Percentiles rank a stretch among this genome's conserved stretches.
Evolutionary conservation across 2,888 invertebrate species (phyloP).

Genomic region (Hydrotaea diabolus): DNA sequence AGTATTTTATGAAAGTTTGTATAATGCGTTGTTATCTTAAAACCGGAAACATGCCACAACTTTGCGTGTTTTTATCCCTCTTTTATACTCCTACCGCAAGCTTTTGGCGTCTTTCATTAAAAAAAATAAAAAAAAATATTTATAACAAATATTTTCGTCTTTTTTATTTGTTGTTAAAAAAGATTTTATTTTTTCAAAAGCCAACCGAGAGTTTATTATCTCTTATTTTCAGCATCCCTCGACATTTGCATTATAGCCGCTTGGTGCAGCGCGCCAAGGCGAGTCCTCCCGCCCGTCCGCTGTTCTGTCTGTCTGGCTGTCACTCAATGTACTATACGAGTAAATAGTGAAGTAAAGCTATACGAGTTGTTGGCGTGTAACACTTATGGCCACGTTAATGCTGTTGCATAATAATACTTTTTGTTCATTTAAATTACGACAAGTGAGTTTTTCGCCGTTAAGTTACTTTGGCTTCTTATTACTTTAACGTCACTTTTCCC

Average conservation of each 20-base stretch:
- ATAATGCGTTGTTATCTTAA: slow-evolving; percentile 34
- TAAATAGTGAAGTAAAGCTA: background rate
- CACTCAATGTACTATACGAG: background rate
- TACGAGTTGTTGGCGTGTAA: background rate
- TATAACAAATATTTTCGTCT: background rate
- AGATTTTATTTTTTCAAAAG: background rate
- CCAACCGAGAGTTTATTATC: slow-evolving; percentile 1
- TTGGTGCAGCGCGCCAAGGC: no score
- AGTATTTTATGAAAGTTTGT: slow-evolving; percentile 11
- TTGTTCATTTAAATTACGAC: slow-evolving; percentile 33
- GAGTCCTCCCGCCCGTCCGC: background rate
- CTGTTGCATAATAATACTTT: slow-evolving; percentile 31
- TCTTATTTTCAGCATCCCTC: background rate
- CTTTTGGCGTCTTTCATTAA: no score
- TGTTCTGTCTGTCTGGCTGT: background rate
- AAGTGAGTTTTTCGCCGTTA: slow-evolving; percentile 24
- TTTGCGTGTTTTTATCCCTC: slow-evolving; percentile 1
- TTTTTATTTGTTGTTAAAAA: background rate
- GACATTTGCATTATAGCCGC: background rate
- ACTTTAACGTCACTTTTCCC: background rate
- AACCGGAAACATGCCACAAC: slow-evolving; percentile 60
- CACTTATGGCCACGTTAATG: slow-evolving; percentile 41
- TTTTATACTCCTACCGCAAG: no score
- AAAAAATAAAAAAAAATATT: no score
- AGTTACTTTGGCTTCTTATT: slow-evolving; percentile 31